A percentile compares a stretch with the other conserved stretches of the same genome.
Conservation (phyloP, 1,140 invertebrate species). For the Globodera ellingtonae region DNA sequence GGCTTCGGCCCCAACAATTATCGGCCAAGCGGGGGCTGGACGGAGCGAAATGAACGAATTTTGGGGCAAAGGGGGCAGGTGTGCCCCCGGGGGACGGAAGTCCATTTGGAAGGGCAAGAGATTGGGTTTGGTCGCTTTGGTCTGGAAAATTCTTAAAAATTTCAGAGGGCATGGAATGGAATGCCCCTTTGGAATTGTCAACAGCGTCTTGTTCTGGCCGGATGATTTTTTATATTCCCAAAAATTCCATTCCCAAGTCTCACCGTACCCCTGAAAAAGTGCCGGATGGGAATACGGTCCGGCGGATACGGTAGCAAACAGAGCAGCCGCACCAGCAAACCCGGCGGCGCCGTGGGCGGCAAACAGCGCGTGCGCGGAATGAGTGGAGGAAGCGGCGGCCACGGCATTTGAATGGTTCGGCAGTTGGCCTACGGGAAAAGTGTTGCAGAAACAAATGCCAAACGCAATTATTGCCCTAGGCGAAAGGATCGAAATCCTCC, state of each 20-base stretch:
- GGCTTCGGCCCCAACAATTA: constrained; percentile 1
- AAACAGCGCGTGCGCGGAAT: constrained; percentile 8
- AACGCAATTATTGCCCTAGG: neutral
- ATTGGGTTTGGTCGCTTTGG: neutral
- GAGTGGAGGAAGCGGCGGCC: neutral
- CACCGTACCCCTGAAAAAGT: neutral
- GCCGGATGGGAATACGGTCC: constrained; percentile 3
- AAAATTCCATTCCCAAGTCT: neutral
- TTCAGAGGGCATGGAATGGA: neutral
- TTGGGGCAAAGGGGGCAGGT: neutral
- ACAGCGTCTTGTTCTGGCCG: neutral
- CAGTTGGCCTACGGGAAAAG: neutral
- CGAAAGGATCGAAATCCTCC: neutral
- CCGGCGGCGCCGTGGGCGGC: constrained; percentile 1
- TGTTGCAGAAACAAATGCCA: neutral
- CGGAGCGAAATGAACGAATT: neutral
- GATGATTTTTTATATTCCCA: neutral
- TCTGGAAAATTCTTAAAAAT: neutral
- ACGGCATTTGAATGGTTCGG: neutral
- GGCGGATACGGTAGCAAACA: constrained; percentile 9
- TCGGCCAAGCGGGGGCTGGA: constrained; percentile 2
- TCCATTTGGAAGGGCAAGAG: neutral
- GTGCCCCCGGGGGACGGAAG: neutral
- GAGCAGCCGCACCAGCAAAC: neutral
- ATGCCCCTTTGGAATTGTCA: neutral